Base-by-base conservation (phyloP, 1,140 invertebrate genomes). In the Physella acuta region DNA sequence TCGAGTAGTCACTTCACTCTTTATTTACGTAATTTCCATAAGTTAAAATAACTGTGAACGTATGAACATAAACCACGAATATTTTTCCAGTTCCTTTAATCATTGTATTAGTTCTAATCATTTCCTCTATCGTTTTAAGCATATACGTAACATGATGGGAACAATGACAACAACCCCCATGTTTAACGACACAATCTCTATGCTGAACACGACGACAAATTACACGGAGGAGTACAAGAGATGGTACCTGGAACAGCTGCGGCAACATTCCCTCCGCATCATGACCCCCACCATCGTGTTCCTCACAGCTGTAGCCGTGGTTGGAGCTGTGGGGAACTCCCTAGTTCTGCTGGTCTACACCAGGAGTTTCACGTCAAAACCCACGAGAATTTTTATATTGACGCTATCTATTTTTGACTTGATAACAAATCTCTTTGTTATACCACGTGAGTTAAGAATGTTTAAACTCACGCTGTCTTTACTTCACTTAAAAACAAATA, bases 401-500 rank as follows among this genome's bases (percentile, higher is more conserved):
- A 28, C 36, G 8, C 39, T 62, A n/a, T 34, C 60, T 62, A 37
- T 49, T 16, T 44, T 62, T 44, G 60, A 62, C n/a, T 24, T 62
- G 3, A n/a, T 44, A 24, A 33, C 60, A 8, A 62, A 62, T 44
- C 8, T 26, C 24, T 8, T 5, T 62, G 20, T 24, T 8, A 44
- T 62, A 17, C 60, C 60, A 62, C 36, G 60, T 62, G 49, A 55
- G 5, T 11, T 44, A n/a, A n/a, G n/a, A n/a, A n/a, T n/a, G n/a
- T n/a, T n/a, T n/a, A n/a, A n/a, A n/a, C n/a, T n/a, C n/a, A n/a
- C n/a, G n/a, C n/a, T n/a, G n/a, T n/a, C n/a, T n/a, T n/a, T n/a
- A n/a, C n/a, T n/a, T n/a, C n/a, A n/a, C n/a, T n/a, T n/a, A n/a
- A n/a, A n/a, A n/a, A n/a, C n/a, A n/a, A n/a, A n/a, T n/a, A n/a